phyloP scores from a whole-genome alignment of 1,140 invertebrate genomes.

The Leptinotarsa lineolata region DNA sequence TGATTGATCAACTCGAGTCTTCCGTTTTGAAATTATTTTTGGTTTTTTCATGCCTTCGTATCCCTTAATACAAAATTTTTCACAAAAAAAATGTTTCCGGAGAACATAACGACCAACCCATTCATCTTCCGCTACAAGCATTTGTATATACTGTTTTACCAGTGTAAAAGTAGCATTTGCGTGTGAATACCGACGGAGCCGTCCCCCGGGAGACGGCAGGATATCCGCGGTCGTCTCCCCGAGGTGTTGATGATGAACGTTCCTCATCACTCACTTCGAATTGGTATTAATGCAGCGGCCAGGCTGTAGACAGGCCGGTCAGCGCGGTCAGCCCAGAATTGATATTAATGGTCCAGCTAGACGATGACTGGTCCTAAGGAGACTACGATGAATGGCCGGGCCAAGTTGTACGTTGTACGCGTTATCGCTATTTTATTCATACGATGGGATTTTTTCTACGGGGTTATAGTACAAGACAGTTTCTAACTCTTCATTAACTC shows the following conservation, averaged over 20 bases:
- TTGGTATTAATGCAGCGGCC: conserved; percentile 53
- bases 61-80: no score
- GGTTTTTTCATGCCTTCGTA: no score
- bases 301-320: conserved; percentile 47
- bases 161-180: conserved; percentile 15
- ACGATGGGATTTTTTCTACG: conserved; percentile 36
- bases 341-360: conserved; percentile 50
- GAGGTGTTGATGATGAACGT: conserved; percentile 51
- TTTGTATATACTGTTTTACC: background rate
- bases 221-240: conserved; percentile 32
- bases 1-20: no score
- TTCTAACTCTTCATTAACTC: no score
- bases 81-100: no score
- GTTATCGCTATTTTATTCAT: conserved; percentile 54
- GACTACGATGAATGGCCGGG: conserved; percentile 24
- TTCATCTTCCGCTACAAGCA: background rate
- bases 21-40: no score
- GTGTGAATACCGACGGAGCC: background rate
- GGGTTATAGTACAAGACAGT: background rate
- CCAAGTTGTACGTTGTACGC: conserved; percentile 16
- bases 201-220: conserved; percentile 25
- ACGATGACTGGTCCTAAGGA: conserved; percentile 28
- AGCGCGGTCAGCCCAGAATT: conserved; percentile 47
- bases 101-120: background rate
- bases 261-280: conserved; percentile 52